Conservation (phyloP, 2,113 vertebrate genomes). For the Lepidothrix coronata region DNA sequence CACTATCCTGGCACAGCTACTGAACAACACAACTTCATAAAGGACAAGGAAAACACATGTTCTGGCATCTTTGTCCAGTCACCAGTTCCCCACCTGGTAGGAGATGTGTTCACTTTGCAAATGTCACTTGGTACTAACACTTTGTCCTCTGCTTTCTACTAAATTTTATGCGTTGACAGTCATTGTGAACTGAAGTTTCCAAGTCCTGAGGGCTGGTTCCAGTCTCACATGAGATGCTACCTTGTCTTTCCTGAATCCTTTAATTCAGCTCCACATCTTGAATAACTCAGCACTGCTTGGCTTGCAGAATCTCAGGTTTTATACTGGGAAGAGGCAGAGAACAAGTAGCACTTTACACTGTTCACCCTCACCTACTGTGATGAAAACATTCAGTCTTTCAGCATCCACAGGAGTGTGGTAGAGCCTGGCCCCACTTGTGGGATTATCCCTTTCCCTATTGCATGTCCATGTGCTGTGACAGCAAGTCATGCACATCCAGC, state of each 20-base stretch:
- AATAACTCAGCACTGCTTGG: neutral
- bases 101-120: neutral
- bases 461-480: neutral
- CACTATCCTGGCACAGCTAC: neutral
- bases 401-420: neutral
- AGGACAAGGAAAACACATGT: neutral
- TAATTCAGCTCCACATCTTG: neutral
- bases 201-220: neutral
- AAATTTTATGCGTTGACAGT: neutral
- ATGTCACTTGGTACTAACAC: neutral
- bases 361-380: neutral
- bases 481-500: neutral
- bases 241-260: neutral
- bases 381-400: neutral
- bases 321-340: neutral
- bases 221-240: neutral
- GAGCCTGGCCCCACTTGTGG: neutral
- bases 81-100: neutral
- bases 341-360: neutral
- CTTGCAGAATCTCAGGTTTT: neutral
- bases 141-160: constrained; percentile 5
- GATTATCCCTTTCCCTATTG: neutral
- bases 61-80: neutral
- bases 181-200: neutral
- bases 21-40: neutral